Conservation (phyloP, 2,113 vertebrate species). For the Tamias sibiricus region DNA sequence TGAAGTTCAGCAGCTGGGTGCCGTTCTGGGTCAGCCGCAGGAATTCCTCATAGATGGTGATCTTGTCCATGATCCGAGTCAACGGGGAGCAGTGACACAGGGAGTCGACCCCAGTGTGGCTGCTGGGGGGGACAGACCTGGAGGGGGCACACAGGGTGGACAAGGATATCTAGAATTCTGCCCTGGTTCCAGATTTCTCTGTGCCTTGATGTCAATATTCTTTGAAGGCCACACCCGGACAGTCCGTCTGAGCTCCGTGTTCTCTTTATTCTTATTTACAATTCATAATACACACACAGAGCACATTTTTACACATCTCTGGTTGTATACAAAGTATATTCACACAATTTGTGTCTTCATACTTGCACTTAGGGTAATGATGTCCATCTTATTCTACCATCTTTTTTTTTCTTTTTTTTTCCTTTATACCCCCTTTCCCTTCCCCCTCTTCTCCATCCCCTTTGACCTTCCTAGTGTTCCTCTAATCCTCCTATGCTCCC, state of each 20-base stretch:
- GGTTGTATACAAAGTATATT: no score
- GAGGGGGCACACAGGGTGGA: neutral
- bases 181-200: neutral
- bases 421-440: no score
- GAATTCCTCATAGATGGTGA: constrained; percentile 83
- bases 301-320: no score
- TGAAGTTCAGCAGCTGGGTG: constrained; percentile 81
- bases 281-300: no score
- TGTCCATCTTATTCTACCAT: no score
- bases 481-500: no score
- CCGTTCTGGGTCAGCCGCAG: constrained; percentile 72
- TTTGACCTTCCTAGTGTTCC: no score
- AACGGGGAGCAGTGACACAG: constrained; percentile 75
- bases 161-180: neutral
- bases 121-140: constrained; percentile 73
- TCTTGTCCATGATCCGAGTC: neutral
- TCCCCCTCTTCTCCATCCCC: no score
- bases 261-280: no score
- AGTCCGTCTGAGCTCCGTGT: neutral
- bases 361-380: no score
- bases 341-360: no score
- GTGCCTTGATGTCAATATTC: neutral
- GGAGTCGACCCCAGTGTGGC: constrained; percentile 77
- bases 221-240: neutral
- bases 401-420: no score